phyloP scores from a whole-genome alignment of 2,113 vertebrate genomes.

The Peucedramus taeniatus region DNA sequence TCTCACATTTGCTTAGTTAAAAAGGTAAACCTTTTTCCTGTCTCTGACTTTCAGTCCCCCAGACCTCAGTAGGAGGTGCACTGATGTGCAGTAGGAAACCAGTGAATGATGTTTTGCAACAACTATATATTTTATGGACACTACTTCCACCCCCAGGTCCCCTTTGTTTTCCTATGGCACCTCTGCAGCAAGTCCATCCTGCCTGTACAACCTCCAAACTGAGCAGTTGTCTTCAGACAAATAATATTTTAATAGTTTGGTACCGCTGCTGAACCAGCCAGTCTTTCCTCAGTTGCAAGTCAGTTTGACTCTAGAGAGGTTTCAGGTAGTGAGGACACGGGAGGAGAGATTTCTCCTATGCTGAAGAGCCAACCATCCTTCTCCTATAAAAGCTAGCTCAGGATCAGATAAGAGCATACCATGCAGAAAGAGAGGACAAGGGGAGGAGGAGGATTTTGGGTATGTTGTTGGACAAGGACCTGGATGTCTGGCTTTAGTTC shows the following conservation, averaged over 20 bases:
- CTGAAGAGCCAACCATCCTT: background rate
- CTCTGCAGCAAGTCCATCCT: background rate
- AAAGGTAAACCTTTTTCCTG: background rate
- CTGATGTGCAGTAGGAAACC: accelerated
- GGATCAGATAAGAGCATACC: background rate
- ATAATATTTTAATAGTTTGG: background rate
- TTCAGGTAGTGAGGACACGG: background rate
- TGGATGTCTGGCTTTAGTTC: background rate
- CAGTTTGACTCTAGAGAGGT: background rate
- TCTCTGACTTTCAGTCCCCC: background rate
- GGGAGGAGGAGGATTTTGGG: background rate
- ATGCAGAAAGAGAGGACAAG: background rate
- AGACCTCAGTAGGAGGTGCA: too few relatives aligned
- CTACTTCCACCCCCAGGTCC: too few relatives aligned
- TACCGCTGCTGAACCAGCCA: background rate
- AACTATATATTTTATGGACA: background rate
- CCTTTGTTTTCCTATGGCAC: background rate
- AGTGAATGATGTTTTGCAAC: background rate
- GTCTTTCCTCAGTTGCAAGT: background rate
- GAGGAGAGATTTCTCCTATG: background rate
- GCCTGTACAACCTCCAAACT: background rate
- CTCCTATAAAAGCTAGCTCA: background rate
- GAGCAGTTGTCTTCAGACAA: background rate
- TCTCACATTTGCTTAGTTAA: background rate
- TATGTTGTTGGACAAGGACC: background rate